Evolutionary conservation across 2,113 vertebrate species (phyloP).

Genomic region (Tachysurus fulvidraco): DNA sequence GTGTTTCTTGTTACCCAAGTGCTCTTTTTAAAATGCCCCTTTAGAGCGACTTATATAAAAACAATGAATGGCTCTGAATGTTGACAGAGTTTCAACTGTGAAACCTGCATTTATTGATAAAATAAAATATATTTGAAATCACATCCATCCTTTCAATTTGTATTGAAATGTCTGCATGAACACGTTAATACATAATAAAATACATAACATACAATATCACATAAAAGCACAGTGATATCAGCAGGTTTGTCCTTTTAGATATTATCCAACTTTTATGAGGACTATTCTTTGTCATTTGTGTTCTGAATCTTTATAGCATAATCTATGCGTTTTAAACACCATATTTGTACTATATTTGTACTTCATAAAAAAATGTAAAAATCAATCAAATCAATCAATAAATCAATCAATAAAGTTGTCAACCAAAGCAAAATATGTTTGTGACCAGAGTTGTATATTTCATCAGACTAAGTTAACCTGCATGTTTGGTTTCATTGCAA

Average conservation of each 20-base stretch:
- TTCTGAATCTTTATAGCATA: neutral
- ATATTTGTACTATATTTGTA: neutral
- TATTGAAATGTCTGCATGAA: no score
- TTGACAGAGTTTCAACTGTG: neutral
- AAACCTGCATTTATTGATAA: neutral
- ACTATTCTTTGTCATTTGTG: neutral
- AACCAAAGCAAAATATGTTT: neutral
- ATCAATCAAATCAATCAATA: neutral
- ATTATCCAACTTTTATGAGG: neutral
- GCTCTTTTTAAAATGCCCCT: neutral
- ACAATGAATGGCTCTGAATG: neutral
- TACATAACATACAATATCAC: no score
- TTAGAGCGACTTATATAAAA: neutral
- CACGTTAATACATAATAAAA: no score
- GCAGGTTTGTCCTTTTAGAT: neutral
- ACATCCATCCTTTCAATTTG: no score
- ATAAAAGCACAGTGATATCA: neutral
- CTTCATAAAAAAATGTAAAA: neutral
- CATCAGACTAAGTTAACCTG: neutral
- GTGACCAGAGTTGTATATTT: neutral
- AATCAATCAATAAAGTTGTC: no score
- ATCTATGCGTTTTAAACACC: neutral
- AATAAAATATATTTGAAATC: no score
- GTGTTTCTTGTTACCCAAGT: neutral
- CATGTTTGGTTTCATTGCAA: neutral